A percentile compares a stretch with the other conserved stretches of the same genome.
Conservation (phyloP, 2,888 invertebrate species). For the Luperina nickerlii region DNA sequence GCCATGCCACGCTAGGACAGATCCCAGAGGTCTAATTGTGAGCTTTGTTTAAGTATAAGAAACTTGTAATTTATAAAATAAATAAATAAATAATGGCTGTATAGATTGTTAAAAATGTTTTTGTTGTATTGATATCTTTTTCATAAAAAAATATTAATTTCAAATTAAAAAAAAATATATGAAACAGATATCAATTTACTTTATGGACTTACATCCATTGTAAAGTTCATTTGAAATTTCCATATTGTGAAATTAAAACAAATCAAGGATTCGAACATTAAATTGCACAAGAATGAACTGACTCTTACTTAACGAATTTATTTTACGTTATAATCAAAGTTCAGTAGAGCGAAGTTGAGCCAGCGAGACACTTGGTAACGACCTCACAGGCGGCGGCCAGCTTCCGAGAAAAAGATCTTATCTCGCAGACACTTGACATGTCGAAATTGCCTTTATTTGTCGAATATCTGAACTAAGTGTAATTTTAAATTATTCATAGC, state of each 20-base stretch:
- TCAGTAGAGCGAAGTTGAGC: constrained; percentile 51
- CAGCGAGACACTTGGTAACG: constrained; percentile 60
- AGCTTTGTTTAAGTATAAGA: too few species aligned
- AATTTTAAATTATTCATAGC: constrained; percentile 35
- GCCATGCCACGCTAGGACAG: too few species aligned
- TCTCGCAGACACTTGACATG: constrained; percentile 55
- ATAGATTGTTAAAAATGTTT: constrained; percentile 7
- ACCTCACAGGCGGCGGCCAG: constrained; percentile 48
- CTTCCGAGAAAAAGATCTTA: constrained; percentile 57
- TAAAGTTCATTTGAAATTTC: background rate
- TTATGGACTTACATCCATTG: background rate
- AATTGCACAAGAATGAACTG: constrained; percentile 39
- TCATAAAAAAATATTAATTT: background rate
- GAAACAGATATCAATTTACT: background rate
- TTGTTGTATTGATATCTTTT: background rate
- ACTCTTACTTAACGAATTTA: constrained; percentile 58
- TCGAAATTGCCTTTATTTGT: constrained; percentile 60
- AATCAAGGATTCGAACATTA: background rate
- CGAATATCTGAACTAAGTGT: constrained; percentile 35
- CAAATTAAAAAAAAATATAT: background rate
- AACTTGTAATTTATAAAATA: too few species aligned
- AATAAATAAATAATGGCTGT: background rate
- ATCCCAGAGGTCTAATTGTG: too few species aligned
- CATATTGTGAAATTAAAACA: constrained; percentile 24
- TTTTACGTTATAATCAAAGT: constrained; percentile 60